A percentile compares a stretch with the other conserved stretches of the same genome.
Evolutionary conservation across 2,888 invertebrate genomes (phyloP).

Genomic region (Mythimna pallens): DNA sequence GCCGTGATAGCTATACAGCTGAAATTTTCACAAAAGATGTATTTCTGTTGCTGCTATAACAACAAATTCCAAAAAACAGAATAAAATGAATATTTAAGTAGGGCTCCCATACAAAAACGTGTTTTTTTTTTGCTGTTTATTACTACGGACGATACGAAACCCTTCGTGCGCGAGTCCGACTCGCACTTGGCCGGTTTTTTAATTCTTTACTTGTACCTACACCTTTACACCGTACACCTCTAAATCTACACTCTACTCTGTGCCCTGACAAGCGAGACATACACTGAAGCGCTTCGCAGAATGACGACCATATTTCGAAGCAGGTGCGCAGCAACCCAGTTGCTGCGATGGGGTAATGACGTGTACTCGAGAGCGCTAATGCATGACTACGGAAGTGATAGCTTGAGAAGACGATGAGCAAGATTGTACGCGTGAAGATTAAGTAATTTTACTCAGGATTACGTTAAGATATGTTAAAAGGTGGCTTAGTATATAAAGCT

Average conservation of each 20-base stretch:
- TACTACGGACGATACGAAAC: too few species aligned
- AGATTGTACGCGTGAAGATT: slow-evolving; percentile 15
- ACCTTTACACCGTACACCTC: not conserved
- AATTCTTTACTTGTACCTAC: not conserved
- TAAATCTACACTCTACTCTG: slow-evolving; percentile 29
- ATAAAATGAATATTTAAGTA: too few species aligned
- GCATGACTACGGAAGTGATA: slow-evolving; percentile 43
- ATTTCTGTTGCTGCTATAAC: too few species aligned
- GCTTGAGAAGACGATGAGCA: slow-evolving; percentile 5
- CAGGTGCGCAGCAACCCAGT: slow-evolving; percentile 50
- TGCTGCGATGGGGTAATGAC: slow-evolving; percentile 53
- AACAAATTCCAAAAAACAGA: too few species aligned
- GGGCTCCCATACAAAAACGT: too few species aligned
- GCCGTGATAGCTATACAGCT: too few species aligned
- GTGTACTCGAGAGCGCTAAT: slow-evolving; percentile 53
- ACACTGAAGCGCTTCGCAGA: slow-evolving; percentile 46
- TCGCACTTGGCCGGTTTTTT: too few species aligned
- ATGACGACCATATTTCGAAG: slow-evolving; percentile 51
- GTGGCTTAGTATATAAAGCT: not conserved
- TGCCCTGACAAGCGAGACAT: slow-evolving; percentile 21
- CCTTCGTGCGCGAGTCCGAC: too few species aligned
- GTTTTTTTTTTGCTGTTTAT: too few species aligned
- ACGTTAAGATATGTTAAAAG: slow-evolving; percentile 9
- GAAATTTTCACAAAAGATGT: too few species aligned
- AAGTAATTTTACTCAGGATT: slow-evolving; percentile 18